Percentiles rank a stretch among this genome's conserved stretches.
Evolutionary conservation across 2,888 invertebrate species (phyloP).

Genomic region (Muscina levida): DNA sequence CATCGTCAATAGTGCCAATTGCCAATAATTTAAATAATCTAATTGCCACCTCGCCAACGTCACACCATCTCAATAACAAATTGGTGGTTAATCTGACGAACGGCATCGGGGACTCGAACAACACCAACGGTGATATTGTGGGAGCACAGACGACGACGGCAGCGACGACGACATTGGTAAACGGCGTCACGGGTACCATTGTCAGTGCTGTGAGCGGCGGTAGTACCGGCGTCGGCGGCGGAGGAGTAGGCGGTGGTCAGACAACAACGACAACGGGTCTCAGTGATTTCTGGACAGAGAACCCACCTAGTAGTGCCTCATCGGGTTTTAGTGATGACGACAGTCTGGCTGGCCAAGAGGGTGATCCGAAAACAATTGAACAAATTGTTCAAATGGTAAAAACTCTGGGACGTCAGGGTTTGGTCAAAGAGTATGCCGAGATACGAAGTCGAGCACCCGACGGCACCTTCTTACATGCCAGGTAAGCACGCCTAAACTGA

Average conservation of each 20-base stretch:
- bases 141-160: slow-evolving; percentile 27
- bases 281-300: slow-evolving; percentile 80
- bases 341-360: slow-evolving; percentile 87
- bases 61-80: slow-evolving; percentile 60
- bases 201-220: slow-evolving; percentile 31
- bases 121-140: slow-evolving; percentile 57
- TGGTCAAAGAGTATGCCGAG: slow-evolving; percentile 92
- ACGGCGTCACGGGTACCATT: slow-evolving; percentile 47
- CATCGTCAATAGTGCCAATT: slow-evolving; percentile 55
- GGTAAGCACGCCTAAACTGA: slow-evolving; percentile 81
- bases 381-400: slow-evolving; percentile 83
- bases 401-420: slow-evolving; percentile 88
- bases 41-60: slow-evolving; percentile 52
- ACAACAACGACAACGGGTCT: slow-evolving; percentile 68
- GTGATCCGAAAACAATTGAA: slow-evolving; percentile 86
- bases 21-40: slow-evolving; percentile 55
- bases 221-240: slow-evolving; percentile 28
- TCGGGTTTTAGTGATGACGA: slow-evolving; percentile 96
- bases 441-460: slow-evolving; percentile 91
- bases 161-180: slow-evolving; percentile 47
- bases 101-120: slow-evolving; percentile 46
- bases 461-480: slow-evolving; percentile 93
- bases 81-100: slow-evolving; percentile 53
- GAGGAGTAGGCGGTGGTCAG: slow-evolving; percentile 51
- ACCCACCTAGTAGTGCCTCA: slow-evolving; percentile 87